A percentile compares a stretch with the other conserved stretches of the same genome.
Conservation (phyloP, 2,888 invertebrate species). For the Perithous albicinctus region DNA sequence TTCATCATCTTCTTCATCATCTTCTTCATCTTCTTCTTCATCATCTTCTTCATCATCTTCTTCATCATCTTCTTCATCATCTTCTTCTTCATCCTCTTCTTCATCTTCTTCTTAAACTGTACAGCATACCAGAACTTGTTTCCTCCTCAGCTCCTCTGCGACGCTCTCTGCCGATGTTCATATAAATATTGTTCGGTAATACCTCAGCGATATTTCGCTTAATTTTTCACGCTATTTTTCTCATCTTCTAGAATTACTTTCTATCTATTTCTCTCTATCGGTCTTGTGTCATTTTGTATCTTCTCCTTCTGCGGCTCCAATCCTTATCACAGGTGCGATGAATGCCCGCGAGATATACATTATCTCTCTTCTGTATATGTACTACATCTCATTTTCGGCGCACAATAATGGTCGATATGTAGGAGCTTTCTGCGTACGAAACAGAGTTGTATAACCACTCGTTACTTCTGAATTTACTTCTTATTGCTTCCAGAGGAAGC, state of each 20-base stretch:
- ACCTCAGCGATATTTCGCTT: not conserved
- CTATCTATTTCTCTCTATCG: not conserved
- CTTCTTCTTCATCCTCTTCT: not conserved
- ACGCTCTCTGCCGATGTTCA: slow-evolving; percentile 1
- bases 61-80: not conserved
- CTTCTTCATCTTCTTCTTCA: too few relatives aligned
- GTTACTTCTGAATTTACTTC: too few relatives aligned
- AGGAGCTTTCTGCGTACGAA: slow-evolving; percentile 8
- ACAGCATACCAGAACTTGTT: not conserved
- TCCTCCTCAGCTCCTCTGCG: not conserved
- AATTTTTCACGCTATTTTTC: not conserved
- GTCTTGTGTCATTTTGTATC: slow-evolving; percentile 9
- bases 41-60: too few relatives aligned
- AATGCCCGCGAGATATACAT: not conserved
- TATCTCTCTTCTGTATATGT: not conserved
- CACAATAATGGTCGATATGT: slow-evolving; percentile 16
- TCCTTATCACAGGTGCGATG: slow-evolving; percentile 3
- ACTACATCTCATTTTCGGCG: slow-evolving; percentile 8
- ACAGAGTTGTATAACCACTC: not conserved
- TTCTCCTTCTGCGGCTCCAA: not conserved
- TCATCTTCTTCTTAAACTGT: not conserved
- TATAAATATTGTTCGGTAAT: not conserved
- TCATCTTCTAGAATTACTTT: not conserved
- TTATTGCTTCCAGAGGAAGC: too few relatives aligned
- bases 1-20: not conserved